Percentiles rank a stretch among this genome's conserved stretches.
phyloP scores from a whole-genome alignment of 2,797 vertebrate species.

The Eulemur rubriventer region DNA sequence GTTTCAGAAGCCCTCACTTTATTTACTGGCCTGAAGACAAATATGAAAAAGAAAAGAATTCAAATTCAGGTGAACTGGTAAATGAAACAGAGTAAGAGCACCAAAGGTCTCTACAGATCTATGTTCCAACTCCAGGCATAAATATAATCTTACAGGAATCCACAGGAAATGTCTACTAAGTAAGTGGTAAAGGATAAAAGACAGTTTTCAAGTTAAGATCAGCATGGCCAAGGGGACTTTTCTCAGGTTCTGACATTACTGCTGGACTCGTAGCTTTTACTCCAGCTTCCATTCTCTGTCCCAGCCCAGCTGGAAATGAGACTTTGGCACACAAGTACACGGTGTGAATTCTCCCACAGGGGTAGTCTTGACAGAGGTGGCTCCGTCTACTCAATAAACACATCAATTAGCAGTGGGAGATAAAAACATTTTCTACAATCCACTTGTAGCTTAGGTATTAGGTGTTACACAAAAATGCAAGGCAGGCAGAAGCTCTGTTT shows the following conservation, averaged over 20 bases:
- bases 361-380: background rate
- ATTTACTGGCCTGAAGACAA: background rate
- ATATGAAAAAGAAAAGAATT: background rate
- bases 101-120: background rate
- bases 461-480: background rate
- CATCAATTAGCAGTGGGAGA: conserved; percentile 27
- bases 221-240: background rate
- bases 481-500: background rate
- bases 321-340: background rate
- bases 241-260: background rate
- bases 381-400: conserved; percentile 30
- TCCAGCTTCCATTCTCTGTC: background rate
- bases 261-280: background rate
- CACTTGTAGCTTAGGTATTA: background rate
- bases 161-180: background rate
- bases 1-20: background rate
- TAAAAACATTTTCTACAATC: background rate
- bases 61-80: background rate
- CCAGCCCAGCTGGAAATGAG: background rate
- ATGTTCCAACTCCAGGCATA: background rate
- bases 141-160: background rate
- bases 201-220: background rate
- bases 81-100: background rate
- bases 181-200: background rate
- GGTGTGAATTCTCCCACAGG: background rate